Conservation (phyloP, 2,888 invertebrate species). For the Patella pellucida region DNA sequence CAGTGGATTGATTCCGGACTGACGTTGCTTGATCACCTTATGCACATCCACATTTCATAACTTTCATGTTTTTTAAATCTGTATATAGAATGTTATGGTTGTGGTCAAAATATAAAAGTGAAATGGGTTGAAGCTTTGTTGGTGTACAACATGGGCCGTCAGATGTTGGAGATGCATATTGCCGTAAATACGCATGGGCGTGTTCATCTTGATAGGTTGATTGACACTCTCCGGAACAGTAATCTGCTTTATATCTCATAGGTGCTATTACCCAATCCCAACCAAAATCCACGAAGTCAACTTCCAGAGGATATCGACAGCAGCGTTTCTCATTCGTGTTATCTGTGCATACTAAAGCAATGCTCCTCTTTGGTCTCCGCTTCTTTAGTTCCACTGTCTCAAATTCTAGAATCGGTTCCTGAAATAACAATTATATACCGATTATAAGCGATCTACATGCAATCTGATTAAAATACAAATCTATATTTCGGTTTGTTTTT, state of each 20-base stretch:
- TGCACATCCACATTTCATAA: conserved; percentile 55
- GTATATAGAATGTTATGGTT: conserved; percentile 77
- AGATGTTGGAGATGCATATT: conserved; percentile 75
- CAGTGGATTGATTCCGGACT: too few relatives aligned
- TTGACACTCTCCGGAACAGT: conserved; percentile 95
- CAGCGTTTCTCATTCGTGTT: conserved; percentile 86
- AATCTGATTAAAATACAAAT: not conserved
- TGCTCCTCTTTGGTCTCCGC: conserved; percentile 78
- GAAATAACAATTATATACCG: conserved; percentile 30
- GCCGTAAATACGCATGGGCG: conserved; percentile 89
- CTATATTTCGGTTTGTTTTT: not conserved
- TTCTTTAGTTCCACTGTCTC: conserved; percentile 40
- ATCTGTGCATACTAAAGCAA: conserved; percentile 88
- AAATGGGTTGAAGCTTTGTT: conserved; percentile 83
- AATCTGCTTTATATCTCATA: conserved; percentile 93
- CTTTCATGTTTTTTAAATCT: conserved; percentile 58
- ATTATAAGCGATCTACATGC: not conserved
- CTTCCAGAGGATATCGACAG: conserved; percentile 92
- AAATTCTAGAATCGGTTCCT: conserved; percentile 60
- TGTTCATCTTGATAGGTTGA: conserved; percentile 88
- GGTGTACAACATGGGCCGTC: conserved; percentile 95
- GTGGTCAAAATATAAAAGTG: conserved; percentile 92
- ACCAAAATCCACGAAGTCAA: conserved; percentile 94
- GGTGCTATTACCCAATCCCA: conserved; percentile 99
- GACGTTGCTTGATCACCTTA: conserved; percentile 22